phyloP scores from a whole-genome alignment of 2,888 invertebrate genomes.

The Glaucopsyche alexis region DNA sequence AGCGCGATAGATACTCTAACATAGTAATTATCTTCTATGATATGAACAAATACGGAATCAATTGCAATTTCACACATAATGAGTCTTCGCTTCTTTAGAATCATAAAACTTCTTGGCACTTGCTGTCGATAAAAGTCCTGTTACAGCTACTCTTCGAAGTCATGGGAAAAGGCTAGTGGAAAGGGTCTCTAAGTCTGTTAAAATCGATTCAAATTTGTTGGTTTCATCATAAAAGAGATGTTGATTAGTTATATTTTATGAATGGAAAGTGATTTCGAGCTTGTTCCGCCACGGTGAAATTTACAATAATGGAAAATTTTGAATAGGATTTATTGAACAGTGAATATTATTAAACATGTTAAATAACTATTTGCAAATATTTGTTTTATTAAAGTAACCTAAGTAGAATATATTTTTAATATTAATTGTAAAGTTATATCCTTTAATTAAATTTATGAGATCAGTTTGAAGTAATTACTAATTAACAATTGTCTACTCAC shows the following conservation, averaged over 20 bases:
- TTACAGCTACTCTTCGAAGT: not conserved
- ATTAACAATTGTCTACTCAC: not conserved
- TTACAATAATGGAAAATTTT: slow-evolving; percentile 8
- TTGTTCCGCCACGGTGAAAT: not conserved
- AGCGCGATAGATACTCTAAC: not conserved
- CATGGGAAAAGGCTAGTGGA: not conserved
- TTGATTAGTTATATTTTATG: slow-evolving; percentile 26
- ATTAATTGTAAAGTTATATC: too few species aligned
- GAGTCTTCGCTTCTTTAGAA: not conserved
- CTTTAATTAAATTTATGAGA: too few species aligned
- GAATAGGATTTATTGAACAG: not conserved
- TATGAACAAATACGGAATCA: not conserved
- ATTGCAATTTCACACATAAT: not conserved
- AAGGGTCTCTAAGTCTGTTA: slow-evolving; percentile 1
- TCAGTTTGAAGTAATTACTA: not conserved
- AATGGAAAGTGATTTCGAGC: slow-evolving; percentile 26
- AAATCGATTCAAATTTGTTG: slow-evolving; percentile 22
- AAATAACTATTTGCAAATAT: not conserved
- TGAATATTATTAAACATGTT: slow-evolving; percentile 7
- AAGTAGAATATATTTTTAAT: too few species aligned
- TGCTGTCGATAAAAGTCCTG: not conserved
- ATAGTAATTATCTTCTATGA: not conserved
- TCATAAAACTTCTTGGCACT: not conserved
- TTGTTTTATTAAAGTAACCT: not conserved
- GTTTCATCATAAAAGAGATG: slow-evolving; percentile 22